Base-by-base conservation (phyloP, 2,113 vertebrate genomes). In the Gadus macrocephalus region DNA sequence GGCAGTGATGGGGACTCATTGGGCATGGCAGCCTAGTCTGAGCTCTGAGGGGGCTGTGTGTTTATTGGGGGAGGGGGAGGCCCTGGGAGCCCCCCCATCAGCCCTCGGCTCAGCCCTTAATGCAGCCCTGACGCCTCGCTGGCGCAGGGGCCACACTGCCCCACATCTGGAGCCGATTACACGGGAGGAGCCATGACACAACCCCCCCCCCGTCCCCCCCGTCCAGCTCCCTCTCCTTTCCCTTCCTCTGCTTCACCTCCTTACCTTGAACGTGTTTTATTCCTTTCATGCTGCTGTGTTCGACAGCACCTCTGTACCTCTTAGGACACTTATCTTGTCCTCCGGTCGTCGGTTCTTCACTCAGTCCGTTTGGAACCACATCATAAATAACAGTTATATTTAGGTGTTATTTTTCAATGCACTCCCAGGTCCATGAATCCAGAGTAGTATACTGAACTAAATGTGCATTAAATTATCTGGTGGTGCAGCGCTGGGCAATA, bases 101-200 rank as follows among this genome's bases (percentile, higher is more conserved):
- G 73, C 81, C 76, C 82, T 75, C 68, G 68, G 76, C 83, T 90
- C 87, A 91, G 88, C 88, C 85, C 87, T 91, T 90, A 91, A 91
- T 91, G 83, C 87, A 55, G 83, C 79, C 83, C 85, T 89, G 90
- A 91, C 89, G 90, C 89, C 89, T 91, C 71, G 67, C 86, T 90
- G 90, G 89, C 90, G 89, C 87, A 84, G 84, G 82, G 87, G 82
- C 87, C 87, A 83, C n/a, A 68, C 79, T 86, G 80, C 84, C 82
- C 67, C 87, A 87, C 90, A 92, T 92, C 89, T 92, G 91, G 90
- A 90, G 83, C 76, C 81, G 83, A 91, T 92, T 91, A 92, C 83
- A 68, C 77, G 72, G 84, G 76, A 89, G 81, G 84, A 83, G 83
- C 88, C 86, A 85, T 85, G 88, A 87, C 84, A 91, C 67, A 84